These are phyloP conservation scores for Acipenser transmontanus DNA, from an alignment of 2,797 vertebrate genomes.

Conservation along the genomic window DNA sequence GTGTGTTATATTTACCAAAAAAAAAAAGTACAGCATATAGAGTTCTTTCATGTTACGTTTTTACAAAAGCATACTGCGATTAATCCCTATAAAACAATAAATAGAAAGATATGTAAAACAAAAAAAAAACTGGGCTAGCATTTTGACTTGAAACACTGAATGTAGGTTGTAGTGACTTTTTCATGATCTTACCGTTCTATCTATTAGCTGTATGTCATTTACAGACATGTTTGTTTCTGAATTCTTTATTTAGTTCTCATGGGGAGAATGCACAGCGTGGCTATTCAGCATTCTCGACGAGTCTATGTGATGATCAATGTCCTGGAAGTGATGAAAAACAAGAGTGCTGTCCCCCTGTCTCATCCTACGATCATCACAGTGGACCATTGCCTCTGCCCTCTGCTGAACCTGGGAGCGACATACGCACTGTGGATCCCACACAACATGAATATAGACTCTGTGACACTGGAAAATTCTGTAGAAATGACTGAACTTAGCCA, in stretches of 20 bases:
- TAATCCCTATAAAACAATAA: no score
- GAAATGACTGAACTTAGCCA: neutral
- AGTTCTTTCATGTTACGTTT: no score
- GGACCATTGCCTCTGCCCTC: neutral
- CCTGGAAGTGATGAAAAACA: slow-evolving; percentile 15
- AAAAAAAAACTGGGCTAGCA: no score
- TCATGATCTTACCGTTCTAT: no score
- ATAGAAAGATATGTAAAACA: no score
- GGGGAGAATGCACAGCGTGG: slow-evolving; percentile 32
- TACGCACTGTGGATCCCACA: neutral
- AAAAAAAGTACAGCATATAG: no score
- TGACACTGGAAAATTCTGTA: neutral
- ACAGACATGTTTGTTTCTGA: neutral
- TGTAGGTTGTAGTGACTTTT: no score
- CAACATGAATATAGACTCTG: neutral
- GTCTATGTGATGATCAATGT: slow-evolving; percentile 21
- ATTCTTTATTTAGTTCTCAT: slow-evolving; percentile 23
- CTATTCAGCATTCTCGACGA: neutral
- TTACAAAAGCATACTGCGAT: no score
- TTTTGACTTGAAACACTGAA: no score
- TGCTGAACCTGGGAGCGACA: neutral
- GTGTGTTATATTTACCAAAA: no score
- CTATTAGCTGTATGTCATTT: no score
- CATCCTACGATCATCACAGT: neutral
- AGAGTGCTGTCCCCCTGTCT: neutral